These are phyloP conservation scores for Strix occidentalis DNA, from an alignment of 2,797 vertebrate species.

Conservation along the genomic window DNA sequence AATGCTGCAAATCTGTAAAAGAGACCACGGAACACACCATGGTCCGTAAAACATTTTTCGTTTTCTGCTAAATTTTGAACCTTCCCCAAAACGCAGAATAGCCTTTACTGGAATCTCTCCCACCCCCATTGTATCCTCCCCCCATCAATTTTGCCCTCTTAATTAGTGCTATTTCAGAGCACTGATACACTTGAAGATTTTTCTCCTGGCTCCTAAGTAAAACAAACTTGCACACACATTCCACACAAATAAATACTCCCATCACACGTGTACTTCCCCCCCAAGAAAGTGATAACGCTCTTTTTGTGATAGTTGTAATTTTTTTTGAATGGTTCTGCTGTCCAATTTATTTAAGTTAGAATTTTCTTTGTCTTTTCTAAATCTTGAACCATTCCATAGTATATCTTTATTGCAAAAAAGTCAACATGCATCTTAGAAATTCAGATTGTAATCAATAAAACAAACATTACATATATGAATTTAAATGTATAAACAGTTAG, in stretches of 20 bases:
- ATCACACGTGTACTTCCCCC: neutral
- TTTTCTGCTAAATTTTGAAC: neutral
- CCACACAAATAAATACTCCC: neutral
- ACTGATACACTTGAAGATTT: neutral
- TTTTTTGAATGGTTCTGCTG: constrained; percentile 88
- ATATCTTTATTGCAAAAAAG: constrained; percentile 97
- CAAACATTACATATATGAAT: constrained; percentile 98
- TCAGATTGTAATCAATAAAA: constrained; percentile 93
- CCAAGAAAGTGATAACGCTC: constrained; percentile 75
- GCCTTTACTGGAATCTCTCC: neutral
- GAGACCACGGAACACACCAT: fast-evolving
- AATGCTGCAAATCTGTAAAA: fast-evolving
- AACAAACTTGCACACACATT: neutral
- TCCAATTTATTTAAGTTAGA: constrained; percentile 74
- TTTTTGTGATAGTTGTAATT: constrained; percentile 79
- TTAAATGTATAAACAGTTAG: constrained; percentile 99
- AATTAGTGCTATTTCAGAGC: neutral
- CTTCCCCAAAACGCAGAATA: fast-evolving
- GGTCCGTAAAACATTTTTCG: fast-evolving
- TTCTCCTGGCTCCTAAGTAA: neutral
- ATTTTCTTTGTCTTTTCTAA: constrained; percentile 63
- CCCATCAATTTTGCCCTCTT: fast-evolving
- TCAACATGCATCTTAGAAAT: constrained; percentile 99
- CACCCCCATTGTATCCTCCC: fast-evolving
- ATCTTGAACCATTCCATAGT: constrained; percentile 88